Evolutionary conservation across 53 echinoderm and acorn worm genomes (phyloP).

Genomic region (Antedon mediterranea): DNA sequence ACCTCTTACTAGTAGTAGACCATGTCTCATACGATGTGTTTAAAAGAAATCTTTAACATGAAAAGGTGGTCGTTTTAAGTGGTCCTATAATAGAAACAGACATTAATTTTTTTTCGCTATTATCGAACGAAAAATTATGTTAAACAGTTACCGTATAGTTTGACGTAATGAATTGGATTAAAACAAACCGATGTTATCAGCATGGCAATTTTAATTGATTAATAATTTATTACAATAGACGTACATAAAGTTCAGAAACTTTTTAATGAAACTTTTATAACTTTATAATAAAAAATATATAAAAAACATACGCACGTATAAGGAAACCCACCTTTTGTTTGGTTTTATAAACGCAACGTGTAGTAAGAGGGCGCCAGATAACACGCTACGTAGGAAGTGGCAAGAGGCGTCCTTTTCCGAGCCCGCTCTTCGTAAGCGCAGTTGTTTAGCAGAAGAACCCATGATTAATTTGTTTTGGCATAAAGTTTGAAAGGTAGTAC

Average conservation of each 20-base stretch:
- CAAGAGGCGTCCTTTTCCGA: background rate
- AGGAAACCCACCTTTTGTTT: background rate
- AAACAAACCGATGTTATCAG: background rate
- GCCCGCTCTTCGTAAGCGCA: background rate
- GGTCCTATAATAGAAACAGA: too few relatives aligned
- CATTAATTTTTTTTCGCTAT: too few relatives aligned
- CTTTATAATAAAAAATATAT: background rate
- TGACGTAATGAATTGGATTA: background rate
- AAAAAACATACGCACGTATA: background rate
- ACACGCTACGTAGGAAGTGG: constrained; percentile 1
- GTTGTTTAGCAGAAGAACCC: background rate
- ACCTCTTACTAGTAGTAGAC: too few relatives aligned
- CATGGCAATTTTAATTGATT: too few relatives aligned
- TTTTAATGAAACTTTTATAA: background rate
- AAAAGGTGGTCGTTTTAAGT: too few relatives aligned
- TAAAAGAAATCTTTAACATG: too few relatives aligned
- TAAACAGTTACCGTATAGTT: too few relatives aligned
- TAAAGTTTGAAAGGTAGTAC: background rate
- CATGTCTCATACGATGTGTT: too few relatives aligned
- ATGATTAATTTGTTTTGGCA: background rate
- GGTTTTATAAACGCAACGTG: background rate
- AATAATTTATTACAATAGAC: too few relatives aligned
- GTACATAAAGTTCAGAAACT: background rate
- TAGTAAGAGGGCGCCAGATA: background rate
- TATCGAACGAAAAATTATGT: too few relatives aligned